Conservation (phyloP, 2,888 invertebrate genomes). For the Eilema griseolum region DNA sequence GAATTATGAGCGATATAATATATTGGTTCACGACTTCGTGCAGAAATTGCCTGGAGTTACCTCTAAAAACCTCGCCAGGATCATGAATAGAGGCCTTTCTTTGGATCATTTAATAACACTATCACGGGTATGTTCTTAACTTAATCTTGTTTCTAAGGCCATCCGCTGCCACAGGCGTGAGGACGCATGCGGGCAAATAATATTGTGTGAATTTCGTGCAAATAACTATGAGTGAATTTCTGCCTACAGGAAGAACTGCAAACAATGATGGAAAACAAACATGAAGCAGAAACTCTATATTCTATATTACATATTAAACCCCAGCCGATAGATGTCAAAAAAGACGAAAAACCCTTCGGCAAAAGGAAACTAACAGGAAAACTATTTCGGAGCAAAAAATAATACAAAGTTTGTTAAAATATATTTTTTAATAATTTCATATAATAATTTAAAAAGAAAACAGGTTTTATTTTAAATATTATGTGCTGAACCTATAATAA, state of each 20-base stretch:
- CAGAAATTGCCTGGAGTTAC: conserved; percentile 95
- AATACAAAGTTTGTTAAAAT: conserved; percentile 42
- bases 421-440: conserved; percentile 40
- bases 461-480: not conserved
- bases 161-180: not conserved
- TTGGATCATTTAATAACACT: conserved; percentile 89
- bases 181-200: no score
- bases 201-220: no score
- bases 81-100: conserved; percentile 92
- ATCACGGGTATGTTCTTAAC: conserved; percentile 78
- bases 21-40: conserved; percentile 92
- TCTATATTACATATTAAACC: conserved; percentile 90
- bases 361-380: conserved; percentile 74
- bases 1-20: conserved; percentile 89
- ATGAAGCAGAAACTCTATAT: conserved; percentile 90
- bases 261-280: conserved; percentile 90
- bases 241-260: conserved; percentile 88
- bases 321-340: conserved; percentile 81
- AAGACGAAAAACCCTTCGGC: conserved; percentile 69
- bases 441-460: conserved; percentile 7
- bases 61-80: conserved; percentile 92
- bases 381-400: conserved; percentile 68
- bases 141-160: not conserved
- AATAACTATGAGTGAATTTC: no score
- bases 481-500: not conserved